Base-by-base conservation (phyloP, 2,888 invertebrate species). In the Xestia xanthographa region DNA sequence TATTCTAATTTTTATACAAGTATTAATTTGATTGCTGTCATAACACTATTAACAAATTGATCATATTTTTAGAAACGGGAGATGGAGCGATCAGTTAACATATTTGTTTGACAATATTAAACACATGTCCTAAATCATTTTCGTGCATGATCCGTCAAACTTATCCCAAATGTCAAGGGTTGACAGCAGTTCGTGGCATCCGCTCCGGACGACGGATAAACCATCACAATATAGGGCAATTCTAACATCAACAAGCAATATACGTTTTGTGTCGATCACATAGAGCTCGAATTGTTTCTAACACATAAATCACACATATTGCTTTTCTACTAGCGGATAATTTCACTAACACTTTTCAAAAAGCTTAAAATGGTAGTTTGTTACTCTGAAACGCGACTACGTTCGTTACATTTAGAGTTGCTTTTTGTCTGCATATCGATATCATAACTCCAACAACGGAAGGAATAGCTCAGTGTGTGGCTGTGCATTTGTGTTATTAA, bases 401-500 rank as follows among this genome's bases (percentile, higher is more conserved):
- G 70, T 4, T 0, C 4, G 0, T 2, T 65, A 48, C 0, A 0
- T 1, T 60, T 92, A 93, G 83, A 87, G 91, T 83, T 78, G 79
- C 66, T 72, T 90, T 91, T 90, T 53, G 85, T 85, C 83, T 85
- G 79, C 22, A 43, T 58, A 53, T 20, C 62, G 45, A 85, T 84
- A 90, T 91, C 90, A 89, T 92, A 93, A 92, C 90, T 93, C 90
- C 79, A 88, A 91, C 89, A 92, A 93, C 95, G 96, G 96, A 96
- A 96, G 96, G 94, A 95, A 94, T 91, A 93, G 95, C 95, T 95
- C 94, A 94, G 95, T 95, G 95, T 95, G 96, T 95, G 95, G 95
- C 95, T 95, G 93, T 94, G 94, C 95, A 94, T 95, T 96, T 95
- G 95, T 95, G 96, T 96, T 96, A 96, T 96, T 96, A 96, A 96